phyloP scores from a whole-genome alignment of 1,140 invertebrate genomes.

The Cotesia vestalis region DNA sequence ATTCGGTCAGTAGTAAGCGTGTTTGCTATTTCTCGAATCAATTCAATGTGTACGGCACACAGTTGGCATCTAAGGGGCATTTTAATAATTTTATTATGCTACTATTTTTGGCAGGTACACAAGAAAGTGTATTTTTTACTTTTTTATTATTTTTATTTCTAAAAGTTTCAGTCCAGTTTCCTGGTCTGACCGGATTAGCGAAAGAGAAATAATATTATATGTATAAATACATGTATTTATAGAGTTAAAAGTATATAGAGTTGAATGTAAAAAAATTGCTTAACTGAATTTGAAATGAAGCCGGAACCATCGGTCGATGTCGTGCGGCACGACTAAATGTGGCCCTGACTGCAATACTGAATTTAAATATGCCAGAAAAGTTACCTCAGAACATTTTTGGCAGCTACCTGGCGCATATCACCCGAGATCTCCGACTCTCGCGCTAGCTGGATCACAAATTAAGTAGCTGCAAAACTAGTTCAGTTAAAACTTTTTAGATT shows the following conservation, averaged over 20 bases:
- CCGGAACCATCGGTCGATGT: slow-evolving; percentile 16
- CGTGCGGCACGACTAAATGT: slow-evolving; percentile 45
- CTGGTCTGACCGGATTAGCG: neutral
- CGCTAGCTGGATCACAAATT: slow-evolving; percentile 49
- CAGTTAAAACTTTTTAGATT: slow-evolving; percentile 60
- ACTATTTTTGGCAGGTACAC: no score
- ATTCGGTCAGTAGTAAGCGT: no score
- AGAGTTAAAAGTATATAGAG: slow-evolving; percentile 1
- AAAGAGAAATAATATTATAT: slow-evolving; percentile 8
- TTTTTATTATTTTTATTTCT: no score
- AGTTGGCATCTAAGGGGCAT: no score
- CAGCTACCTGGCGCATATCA: slow-evolving; percentile 42
- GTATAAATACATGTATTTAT: neutral
- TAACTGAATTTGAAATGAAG: slow-evolving; percentile 33
- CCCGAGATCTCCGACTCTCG: slow-evolving; percentile 21
- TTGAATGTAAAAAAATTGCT: slow-evolving; percentile 13
- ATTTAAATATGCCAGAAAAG: slow-evolving; percentile 57
- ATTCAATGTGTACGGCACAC: no score
- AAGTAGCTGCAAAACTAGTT: slow-evolving; percentile 58
- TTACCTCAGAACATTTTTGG: slow-evolving; percentile 57
- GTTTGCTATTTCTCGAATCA: no score
- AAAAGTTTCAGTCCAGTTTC: no score
- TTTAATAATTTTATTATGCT: no score
- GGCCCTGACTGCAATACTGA: slow-evolving; percentile 29
- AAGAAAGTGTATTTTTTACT: no score